A percentile compares a stretch with the other conserved stretches of the same genome.
Evolutionary conservation across 2,888 invertebrate genomes (phyloP).

Genomic region (Eupithecia pulchellata): DNA sequence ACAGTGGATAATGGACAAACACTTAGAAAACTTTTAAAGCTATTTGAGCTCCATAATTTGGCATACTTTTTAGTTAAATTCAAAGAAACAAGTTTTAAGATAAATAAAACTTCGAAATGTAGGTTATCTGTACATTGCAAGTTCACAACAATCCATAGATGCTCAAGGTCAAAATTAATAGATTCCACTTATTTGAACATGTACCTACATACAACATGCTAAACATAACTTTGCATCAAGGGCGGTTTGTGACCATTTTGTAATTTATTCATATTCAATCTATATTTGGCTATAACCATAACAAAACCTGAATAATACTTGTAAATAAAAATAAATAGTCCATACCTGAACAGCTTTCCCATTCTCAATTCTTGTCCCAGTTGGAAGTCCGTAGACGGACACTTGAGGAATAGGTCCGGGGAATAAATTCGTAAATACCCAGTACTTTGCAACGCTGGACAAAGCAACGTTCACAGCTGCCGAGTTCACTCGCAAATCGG

Average conservation of each 20-base stretch:
- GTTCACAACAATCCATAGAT: constrained; percentile 24
- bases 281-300: not conserved
- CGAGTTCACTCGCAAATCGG: constrained; percentile 87
- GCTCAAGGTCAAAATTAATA: constrained; percentile 38
- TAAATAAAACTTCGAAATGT: constrained; percentile 11
- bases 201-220: constrained; percentile 38
- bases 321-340: not conserved
- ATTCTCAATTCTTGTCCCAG: constrained; percentile 86
- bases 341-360: constrained; percentile 87
- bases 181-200: constrained; percentile 44
- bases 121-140: constrained; percentile 23
- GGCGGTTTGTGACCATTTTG: not conserved
- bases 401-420: constrained; percentile 91
- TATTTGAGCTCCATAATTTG: not conserved
- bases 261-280: not conserved
- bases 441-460: constrained; percentile 92
- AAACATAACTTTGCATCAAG: constrained; percentile 40
- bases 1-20: not conserved
- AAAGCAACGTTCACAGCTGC: constrained; percentile 89
- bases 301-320: not conserved
- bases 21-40: not conserved
- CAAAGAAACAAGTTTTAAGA: not conserved
- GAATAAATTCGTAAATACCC: constrained; percentile 93
- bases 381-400: constrained; percentile 88
- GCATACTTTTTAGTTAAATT: not conserved